Percentiles rank a stretch among this genome's conserved stretches.
phyloP scores from a whole-genome alignment of 1,140 invertebrate species.

The Ruditapes philippinarum region DNA sequence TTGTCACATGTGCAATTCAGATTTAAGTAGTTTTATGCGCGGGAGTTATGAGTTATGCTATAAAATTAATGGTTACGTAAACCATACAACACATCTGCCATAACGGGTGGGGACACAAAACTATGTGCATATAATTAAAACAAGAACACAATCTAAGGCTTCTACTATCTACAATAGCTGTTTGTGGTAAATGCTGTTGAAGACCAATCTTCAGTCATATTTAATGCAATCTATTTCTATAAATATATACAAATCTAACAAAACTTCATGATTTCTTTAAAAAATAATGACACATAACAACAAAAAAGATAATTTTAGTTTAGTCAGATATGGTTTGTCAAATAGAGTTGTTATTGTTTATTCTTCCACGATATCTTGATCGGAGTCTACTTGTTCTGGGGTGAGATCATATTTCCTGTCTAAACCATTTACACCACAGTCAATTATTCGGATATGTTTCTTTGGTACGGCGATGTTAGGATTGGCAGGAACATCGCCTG shows the following conservation, averaged over 20 bases:
- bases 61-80: not conserved
- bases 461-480: slow-evolving; percentile 70
- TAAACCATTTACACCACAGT: slow-evolving; percentile 72
- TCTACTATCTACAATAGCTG: not conserved
- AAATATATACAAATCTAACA: not conserved
- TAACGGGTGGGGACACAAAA: not conserved
- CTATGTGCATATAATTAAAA: not conserved
- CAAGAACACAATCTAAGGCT: not conserved
- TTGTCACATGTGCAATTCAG: slow-evolving; percentile 8
- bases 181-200: no score
- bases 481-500: slow-evolving; percentile 72
- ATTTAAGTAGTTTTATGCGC: not conserved
- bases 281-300: not conserved
- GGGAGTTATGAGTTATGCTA: not conserved
- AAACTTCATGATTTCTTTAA: no score
- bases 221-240: no score
- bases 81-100: not conserved
- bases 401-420: slow-evolving; percentile 79
- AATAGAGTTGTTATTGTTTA: not conserved
- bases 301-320: not conserved
- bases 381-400: slow-evolving; percentile 51
- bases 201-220: not conserved
- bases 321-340: not conserved
- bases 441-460: slow-evolving; percentile 75
- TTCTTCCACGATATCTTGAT: slow-evolving; percentile 38